phyloP scores from a whole-genome alignment of 2,888 invertebrate genomes.

The Monopis laevigella region DNA sequence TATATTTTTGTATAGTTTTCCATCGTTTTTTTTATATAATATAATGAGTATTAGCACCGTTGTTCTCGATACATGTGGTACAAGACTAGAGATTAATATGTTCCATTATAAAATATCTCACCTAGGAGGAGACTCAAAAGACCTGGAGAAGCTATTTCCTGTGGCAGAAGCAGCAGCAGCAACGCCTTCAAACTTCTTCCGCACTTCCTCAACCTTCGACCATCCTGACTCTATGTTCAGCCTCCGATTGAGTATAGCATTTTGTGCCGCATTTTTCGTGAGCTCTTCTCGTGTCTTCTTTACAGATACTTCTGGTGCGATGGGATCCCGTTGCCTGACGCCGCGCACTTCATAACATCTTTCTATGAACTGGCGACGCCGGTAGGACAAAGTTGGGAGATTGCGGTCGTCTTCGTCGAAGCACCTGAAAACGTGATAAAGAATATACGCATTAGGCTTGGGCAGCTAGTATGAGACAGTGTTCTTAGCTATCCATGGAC shows the following conservation, averaged over 20 bases:
- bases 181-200: constrained; percentile 56
- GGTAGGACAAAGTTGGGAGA: constrained; percentile 40
- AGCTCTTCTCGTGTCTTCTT: constrained; percentile 46
- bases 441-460: too few species aligned
- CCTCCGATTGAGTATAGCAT: constrained; percentile 44
- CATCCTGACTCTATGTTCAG: constrained; percentile 58
- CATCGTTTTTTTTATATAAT: too few species aligned
- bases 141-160: constrained; percentile 37
- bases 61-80: too few species aligned
- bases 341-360: constrained; percentile 53
- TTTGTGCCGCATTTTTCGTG: constrained; percentile 53
- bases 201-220: constrained; percentile 59
- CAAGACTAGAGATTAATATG: too few species aligned
- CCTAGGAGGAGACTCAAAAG: constrained; percentile 59
- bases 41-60: too few species aligned
- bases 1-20: too few species aligned
- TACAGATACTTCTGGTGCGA: constrained; percentile 47
- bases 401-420: constrained; percentile 40
- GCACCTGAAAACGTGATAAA: constrained; percentile 44
- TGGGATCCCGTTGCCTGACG: constrained; percentile 36
- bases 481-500: too few species aligned
- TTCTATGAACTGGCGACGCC: constrained; percentile 56
- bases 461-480: too few species aligned
- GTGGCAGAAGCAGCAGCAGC: constrained; percentile 36
- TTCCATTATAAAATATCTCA: too few species aligned